Conservation (phyloP, 2,113 vertebrate genomes). For the Anthoscopus minutus region DNA sequence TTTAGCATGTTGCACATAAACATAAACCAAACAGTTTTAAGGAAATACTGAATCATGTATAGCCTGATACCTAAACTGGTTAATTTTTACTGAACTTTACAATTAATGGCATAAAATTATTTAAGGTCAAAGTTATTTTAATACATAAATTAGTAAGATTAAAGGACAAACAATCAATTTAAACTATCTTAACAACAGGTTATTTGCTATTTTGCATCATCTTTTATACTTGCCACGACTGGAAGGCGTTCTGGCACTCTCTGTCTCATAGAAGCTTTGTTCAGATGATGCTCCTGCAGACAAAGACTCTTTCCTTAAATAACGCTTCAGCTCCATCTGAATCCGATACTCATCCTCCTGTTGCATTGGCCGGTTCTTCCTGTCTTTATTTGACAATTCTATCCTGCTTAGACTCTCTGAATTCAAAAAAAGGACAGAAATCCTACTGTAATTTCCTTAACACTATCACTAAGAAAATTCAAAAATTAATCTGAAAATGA, state of each 20-base stretch:
- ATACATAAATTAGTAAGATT: neutral
- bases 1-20: neutral
- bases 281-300: conserved; percentile 75
- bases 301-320: conserved; percentile 85
- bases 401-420: conserved; percentile 81
- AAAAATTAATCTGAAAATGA: neutral
- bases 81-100: neutral
- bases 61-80: neutral
- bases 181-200: neutral
- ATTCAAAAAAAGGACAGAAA: conserved; percentile 24
- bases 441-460: neutral
- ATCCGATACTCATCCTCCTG: conserved; percentile 96
- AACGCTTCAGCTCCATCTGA: conserved; percentile 92
- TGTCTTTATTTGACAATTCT: conserved; percentile 79
- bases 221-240: conserved; percentile 82
- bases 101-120: neutral
- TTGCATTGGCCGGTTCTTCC: conserved; percentile 92
- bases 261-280: conserved; percentile 89
- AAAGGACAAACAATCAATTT: neutral
- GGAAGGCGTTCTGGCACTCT: conserved; percentile 85
- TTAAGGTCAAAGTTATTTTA: neutral
- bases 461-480: neutral
- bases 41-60: neutral
- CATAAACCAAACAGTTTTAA: neutral
- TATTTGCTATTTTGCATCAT: neutral